These are phyloP conservation scores for Entomobrya proxima DNA, from an alignment of 2,888 invertebrate species.

Conservation along the genomic window DNA sequence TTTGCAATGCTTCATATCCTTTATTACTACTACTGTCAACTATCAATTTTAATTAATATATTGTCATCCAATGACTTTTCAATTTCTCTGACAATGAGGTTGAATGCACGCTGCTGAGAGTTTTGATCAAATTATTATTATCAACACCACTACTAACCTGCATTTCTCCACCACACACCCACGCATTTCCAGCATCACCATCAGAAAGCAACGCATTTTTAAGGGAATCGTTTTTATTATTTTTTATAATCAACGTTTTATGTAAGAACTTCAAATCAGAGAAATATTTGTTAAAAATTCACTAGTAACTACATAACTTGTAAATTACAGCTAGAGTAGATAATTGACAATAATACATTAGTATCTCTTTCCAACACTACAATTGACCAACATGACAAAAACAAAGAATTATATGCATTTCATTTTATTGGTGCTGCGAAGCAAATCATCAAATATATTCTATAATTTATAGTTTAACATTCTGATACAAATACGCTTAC, in stretches of 20 bases:
- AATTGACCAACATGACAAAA: no score
- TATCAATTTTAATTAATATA: neutral
- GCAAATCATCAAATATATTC: no score
- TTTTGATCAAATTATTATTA: no score
- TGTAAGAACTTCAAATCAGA: neutral
- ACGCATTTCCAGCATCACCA: neutral
- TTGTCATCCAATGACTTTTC: neutral
- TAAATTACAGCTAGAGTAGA: no score
- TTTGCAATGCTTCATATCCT: neutral
- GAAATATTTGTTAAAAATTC: neutral
- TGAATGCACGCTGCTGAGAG: no score
- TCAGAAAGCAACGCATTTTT: neutral
- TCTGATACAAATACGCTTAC: no score
- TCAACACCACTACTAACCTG: neutral
- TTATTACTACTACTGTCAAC: neutral
- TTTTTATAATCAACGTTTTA: neutral
- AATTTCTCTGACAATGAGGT: neutral
- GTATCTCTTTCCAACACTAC: no score
- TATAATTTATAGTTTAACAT: no score
- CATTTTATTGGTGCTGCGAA: no score
- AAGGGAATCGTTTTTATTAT: constrained; percentile 25
- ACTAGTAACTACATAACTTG: no score
- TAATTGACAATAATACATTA: no score
- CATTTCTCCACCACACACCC: neutral
- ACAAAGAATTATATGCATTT: no score